Conservation (phyloP, 2,113 vertebrate species). For the Prinia subflava region DNA sequence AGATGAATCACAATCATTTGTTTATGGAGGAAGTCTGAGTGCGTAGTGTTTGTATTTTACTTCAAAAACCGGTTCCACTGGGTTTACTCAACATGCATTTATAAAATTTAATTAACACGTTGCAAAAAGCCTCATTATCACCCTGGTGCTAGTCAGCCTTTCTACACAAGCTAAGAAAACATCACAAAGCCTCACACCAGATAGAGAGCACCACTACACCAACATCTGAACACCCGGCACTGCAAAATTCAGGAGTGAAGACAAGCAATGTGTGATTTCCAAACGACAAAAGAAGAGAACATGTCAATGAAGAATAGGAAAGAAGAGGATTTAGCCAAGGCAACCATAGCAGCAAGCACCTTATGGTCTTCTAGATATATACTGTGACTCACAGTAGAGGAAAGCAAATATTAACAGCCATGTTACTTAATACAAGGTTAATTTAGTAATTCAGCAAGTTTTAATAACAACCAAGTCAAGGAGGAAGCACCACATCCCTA, state of each 20-base stretch:
- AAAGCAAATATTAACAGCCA: background rate
- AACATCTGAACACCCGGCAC: background rate
- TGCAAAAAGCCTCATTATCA: constrained; percentile 60
- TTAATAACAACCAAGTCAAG: background rate
- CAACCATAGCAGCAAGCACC: background rate
- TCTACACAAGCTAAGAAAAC: background rate
- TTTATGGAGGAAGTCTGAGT: constrained; percentile 49
- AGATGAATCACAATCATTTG: constrained; percentile 53
- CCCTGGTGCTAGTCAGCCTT: constrained; percentile 11
- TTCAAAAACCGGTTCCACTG: constrained; percentile 47
- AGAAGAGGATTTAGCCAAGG: background rate
- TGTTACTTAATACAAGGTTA: background rate
- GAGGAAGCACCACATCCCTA: background rate
- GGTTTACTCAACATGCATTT: constrained; percentile 19
- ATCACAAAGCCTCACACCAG: background rate
- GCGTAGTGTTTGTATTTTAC: constrained; percentile 9
- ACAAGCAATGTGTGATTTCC: background rate
- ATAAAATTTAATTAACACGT: constrained; percentile 57
- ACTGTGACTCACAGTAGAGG: background rate
- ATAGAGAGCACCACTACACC: background rate
- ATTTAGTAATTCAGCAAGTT: background rate
- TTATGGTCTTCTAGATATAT: background rate
- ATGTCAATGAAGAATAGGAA: background rate
- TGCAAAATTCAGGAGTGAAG: background rate
- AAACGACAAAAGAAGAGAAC: background rate